These are phyloP conservation scores for Coenonympha glycerion DNA, from an alignment of 2,888 invertebrate species.

Conservation along the genomic window DNA sequence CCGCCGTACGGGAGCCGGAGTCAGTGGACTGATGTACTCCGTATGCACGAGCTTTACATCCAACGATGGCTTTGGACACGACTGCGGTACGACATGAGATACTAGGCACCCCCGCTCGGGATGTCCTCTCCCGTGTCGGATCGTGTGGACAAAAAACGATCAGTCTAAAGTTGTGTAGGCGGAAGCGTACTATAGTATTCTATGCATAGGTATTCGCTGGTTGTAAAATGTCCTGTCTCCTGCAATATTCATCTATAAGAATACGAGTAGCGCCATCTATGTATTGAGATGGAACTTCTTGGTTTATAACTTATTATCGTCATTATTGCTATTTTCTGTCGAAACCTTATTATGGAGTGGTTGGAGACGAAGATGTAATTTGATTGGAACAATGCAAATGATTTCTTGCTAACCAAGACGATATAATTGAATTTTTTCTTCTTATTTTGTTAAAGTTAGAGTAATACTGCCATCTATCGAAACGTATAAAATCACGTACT, in stretches of 20 bases:
- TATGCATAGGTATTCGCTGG: too few relatives aligned
- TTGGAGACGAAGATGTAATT: too few relatives aligned
- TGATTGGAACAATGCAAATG: too few relatives aligned
- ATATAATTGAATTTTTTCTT: too few relatives aligned
- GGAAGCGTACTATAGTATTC: conserved; percentile 26
- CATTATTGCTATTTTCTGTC: neutral
- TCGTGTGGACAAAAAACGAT: conserved; percentile 5
- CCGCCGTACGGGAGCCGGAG: conserved; percentile 22
- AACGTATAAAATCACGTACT: too few relatives aligned
- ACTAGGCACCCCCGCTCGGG: neutral
- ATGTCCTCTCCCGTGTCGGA: neutral
- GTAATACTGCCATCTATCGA: too few relatives aligned
- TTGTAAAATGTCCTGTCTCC: conserved; percentile 25
- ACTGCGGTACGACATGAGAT: neutral
- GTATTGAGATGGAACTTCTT: neutral
- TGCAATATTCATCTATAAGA: conserved; percentile 19
- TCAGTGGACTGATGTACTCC: too few relatives aligned
- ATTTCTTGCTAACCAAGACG: too few relatives aligned
- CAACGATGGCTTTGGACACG: neutral
- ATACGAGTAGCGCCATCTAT: conserved; percentile 11
- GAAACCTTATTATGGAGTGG: too few relatives aligned
- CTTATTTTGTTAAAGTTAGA: too few relatives aligned
- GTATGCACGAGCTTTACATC: conserved; percentile 7
- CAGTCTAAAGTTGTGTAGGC: conserved; percentile 29
- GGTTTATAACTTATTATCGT: neutral